Base-by-base conservation (phyloP, 2,888 invertebrate genomes). In the Adelphocoris suturalis region DNA sequence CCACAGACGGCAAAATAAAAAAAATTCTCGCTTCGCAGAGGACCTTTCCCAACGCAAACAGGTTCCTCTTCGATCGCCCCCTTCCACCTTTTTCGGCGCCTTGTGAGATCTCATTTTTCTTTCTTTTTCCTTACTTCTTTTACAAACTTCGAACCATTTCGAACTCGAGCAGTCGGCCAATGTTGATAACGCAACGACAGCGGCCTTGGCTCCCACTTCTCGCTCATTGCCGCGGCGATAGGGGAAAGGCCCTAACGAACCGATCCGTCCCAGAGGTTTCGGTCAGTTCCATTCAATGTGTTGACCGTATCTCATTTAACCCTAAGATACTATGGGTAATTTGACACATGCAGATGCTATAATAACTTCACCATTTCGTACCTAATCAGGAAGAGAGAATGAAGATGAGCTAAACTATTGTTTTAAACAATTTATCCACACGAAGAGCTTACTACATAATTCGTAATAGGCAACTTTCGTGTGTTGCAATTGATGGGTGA, bases 91-190 rank as follows among this genome's bases (percentile, higher is more conserved):
- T 23, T 68, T 68, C 23, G 68, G 68, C 4, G 68, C 13, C 23
- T 68, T 7, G 68, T 7, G 68, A 68, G 68, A 23, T 23, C 57
- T 7, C 16, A n/a, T 52, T 52, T 52, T 52, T 52, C 16, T 52
- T 52, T 11, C n/a, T 68, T 68, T 68, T 68, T 23, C 23, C 2
- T 23, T 23, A 0, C 12, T 57, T 57, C 19, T 68, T 68, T 19
- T 11, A 27, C 61, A 61, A 19, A 68, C 27, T 57, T 23, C 68
- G 23, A 68, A 68, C 68, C 23, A 68, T 9, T 57, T 23, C 68
- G 23, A 68, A 68, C 68, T 68, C 68, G 68, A 68, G 68, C 68
- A 68, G 68, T 68, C 68, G 68, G 68, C 68, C 68, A 68, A 68
- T 68, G 68, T 23, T 68, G 68, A 68, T 68, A 68, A 68, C 68